Conservation (phyloP, 2,888 invertebrate genomes). For the Ophion costatus region DNA sequence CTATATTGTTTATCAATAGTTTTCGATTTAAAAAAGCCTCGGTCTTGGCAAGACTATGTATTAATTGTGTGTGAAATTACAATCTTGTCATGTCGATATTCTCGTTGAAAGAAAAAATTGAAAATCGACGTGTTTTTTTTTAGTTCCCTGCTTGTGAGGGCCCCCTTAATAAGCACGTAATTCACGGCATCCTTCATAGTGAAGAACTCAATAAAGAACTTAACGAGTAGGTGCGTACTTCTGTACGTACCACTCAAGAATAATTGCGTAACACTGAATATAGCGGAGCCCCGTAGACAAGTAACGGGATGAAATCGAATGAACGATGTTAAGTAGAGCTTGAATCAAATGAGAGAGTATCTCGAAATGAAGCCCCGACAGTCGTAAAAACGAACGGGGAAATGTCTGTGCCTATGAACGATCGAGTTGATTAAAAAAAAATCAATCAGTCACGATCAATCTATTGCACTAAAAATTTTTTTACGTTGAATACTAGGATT, state of each 20-base stretch:
- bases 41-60: not conserved
- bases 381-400: not conserved
- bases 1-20: too few species aligned
- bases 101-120: not conserved
- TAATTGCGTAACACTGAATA: not conserved
- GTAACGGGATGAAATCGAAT: slow-evolving; percentile 1
- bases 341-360: not conserved
- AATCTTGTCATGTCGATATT: not conserved
- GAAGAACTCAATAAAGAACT: not conserved
- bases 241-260: not conserved
- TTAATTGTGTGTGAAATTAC: not conserved
- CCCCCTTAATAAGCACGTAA: not conserved
- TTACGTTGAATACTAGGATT: too few species aligned
- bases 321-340: not conserved
- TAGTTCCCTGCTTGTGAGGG: not conserved
- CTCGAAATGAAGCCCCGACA: not conserved
- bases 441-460: not conserved
- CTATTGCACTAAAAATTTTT: too few species aligned
- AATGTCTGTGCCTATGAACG: not conserved
- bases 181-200: not conserved
- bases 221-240: not conserved
- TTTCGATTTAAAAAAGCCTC: not conserved
- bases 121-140: not conserved
- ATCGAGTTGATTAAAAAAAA: not conserved
- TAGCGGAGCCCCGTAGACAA: not conserved